A percentile compares a stretch with the other conserved stretches of the same genome.
phyloP scores from a whole-genome alignment of 2,888 invertebrate species.

The Lasioglossum morio region DNA sequence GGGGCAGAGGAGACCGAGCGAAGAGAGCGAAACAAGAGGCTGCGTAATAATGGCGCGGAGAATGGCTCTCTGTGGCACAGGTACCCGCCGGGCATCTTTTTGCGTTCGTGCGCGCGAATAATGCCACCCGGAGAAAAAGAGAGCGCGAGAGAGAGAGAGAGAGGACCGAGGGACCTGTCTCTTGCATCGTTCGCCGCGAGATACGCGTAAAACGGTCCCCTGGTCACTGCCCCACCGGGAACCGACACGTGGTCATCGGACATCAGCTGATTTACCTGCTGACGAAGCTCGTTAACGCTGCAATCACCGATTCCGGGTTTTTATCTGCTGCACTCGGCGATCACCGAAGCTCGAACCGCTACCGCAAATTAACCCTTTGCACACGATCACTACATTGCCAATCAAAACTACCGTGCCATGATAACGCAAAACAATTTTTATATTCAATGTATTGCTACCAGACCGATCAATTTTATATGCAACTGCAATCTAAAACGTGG shows the following conservation, averaged over 20 bases:
- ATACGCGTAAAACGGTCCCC: constrained; percentile 57
- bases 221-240: constrained; percentile 56
- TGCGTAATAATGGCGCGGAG: constrained; percentile 72
- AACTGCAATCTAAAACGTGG: too few relatives aligned
- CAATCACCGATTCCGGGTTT: background rate
- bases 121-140: constrained; percentile 44
- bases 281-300: constrained; percentile 62
- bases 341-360: background rate
- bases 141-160: background rate
- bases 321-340: background rate
- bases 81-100: constrained; percentile 58
- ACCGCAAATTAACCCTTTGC: background rate
- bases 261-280: constrained; percentile 71
- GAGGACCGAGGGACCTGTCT: constrained; percentile 6
- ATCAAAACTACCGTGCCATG: too few relatives aligned
- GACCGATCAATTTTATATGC: too few relatives aligned
- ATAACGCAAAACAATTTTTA: background rate
- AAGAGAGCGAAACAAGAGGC: constrained; percentile 37
- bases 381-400: background rate
- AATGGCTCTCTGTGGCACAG: constrained; percentile 60
- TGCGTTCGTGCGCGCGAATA: constrained; percentile 34
- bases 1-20: constrained; percentile 14
- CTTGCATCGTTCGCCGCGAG: constrained; percentile 32
- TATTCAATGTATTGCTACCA: too few relatives aligned
- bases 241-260: constrained; percentile 74